Evolutionary conservation across 2,888 invertebrate genomes (phyloP).

Genomic region (Zeuzera pyrina): DNA sequence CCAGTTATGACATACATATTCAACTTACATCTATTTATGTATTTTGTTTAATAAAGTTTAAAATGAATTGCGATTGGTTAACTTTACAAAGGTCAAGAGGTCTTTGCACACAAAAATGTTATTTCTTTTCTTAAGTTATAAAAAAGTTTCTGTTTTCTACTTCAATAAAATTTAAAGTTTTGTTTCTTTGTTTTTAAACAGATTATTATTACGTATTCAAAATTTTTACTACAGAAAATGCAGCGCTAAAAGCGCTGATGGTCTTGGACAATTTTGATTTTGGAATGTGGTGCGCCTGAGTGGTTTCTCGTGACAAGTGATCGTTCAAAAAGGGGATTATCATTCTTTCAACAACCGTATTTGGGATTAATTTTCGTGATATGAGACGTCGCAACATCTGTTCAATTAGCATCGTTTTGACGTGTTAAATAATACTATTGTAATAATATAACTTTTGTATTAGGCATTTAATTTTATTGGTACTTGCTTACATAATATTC

Average conservation of each 20-base stretch:
- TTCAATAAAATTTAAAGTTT: neutral
- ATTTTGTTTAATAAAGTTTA: no score
- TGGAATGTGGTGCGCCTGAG: slow-evolving; percentile 31
- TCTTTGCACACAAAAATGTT: no score
- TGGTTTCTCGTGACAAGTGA: slow-evolving; percentile 61
- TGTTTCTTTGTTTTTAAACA: no score
- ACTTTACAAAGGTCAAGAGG: no score
- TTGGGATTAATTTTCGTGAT: slow-evolving; percentile 49
- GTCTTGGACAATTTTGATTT: slow-evolving; percentile 3
- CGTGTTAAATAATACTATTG: slow-evolving; percentile 4
- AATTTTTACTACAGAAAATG: neutral
- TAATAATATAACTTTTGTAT: no score
- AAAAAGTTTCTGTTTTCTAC: neutral
- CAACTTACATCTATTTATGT: no score
- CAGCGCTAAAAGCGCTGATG: slow-evolving; percentile 8
- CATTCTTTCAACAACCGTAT: slow-evolving; percentile 33
- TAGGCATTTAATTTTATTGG: no score
- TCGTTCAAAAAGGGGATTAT: slow-evolving; percentile 46
- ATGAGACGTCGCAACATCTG: slow-evolving; percentile 50
- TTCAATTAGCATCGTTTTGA: slow-evolving; percentile 29
- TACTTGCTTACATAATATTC: no score
- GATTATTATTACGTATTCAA: no score
- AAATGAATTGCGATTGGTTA: no score
- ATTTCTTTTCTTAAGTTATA: neutral
- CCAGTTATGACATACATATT: no score